phyloP scores from a whole-genome alignment of 2,888 invertebrate species.

The Tinea trinotella region DNA sequence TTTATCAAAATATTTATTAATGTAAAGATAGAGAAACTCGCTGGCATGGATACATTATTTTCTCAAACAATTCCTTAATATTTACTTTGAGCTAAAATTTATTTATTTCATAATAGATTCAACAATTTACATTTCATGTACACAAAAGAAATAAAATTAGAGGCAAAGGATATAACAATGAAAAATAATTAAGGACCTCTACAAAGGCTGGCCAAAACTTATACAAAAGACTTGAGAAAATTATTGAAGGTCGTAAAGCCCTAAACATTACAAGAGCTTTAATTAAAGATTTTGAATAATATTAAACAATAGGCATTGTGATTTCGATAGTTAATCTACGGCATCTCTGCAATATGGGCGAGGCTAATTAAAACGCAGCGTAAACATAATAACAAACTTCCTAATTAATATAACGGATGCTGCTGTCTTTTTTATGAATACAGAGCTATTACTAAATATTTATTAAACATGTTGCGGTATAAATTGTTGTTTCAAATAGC shows the following conservation, averaged over 20 bases:
- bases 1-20: too few relatives aligned
- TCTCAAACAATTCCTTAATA: too few relatives aligned
- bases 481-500: neutral
- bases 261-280: constrained; percentile 16
- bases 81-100: neutral
- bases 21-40: too few relatives aligned
- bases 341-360: too few relatives aligned
- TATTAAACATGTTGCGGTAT: neutral
- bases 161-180: neutral
- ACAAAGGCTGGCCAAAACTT: constrained; percentile 4
- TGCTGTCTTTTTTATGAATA: too few relatives aligned
- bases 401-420: too few relatives aligned
- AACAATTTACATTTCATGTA: neutral
- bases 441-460: too few relatives aligned
- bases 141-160: neutral
- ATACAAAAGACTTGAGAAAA: constrained; percentile 7
- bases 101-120: constrained; percentile 1
- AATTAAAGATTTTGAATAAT: constrained; percentile 4
- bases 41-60: too few relatives aligned
- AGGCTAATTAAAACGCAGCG: neutral
- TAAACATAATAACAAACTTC: neutral
- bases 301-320: neutral
- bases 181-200: constrained; percentile 7
- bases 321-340: neutral
- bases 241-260: constrained; percentile 9